Conservation (phyloP, 2,888 invertebrate species). For the Parapristionchus giblindavisi region DNA sequence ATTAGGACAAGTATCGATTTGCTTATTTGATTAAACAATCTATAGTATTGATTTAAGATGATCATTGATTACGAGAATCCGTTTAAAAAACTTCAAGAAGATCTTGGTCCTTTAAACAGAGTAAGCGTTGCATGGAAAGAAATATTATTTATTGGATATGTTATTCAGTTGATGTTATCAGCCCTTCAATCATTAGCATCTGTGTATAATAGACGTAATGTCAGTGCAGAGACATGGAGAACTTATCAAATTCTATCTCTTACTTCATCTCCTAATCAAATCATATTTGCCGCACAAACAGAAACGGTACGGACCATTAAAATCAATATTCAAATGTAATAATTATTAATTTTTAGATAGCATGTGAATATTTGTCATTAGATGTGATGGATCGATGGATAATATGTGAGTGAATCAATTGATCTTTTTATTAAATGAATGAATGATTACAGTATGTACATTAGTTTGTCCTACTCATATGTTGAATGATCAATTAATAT, state of each 20-base stretch:
- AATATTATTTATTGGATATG: background rate
- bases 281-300: constrained; percentile 91
- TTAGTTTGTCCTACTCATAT: constrained; percentile 88
- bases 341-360: constrained; percentile 76
- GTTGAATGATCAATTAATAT: constrained; percentile 81
- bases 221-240: constrained; percentile 90
- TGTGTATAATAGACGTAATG: constrained; percentile 87
- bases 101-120: constrained; percentile 92
- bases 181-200: constrained; percentile 87
- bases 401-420: constrained; percentile 76
- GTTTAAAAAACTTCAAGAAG: constrained; percentile 91
- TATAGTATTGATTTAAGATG: constrained; percentile 84
- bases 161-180: constrained; percentile 78
- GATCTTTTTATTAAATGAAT: background rate
- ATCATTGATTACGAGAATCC: constrained; percentile 97
- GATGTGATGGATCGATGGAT: constrained; percentile 97
- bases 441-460: constrained; percentile 79
- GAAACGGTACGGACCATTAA: constrained; percentile 77
- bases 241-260: constrained; percentile 79
- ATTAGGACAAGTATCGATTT: constrained; percentile 76
- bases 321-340: background rate
- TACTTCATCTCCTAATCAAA: constrained; percentile 90
- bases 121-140: constrained; percentile 58
- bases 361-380: constrained; percentile 94
- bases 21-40: background rate